A percentile compares a stretch with the other conserved stretches of the same genome.
These are phyloP conservation scores for Pimpla rufipes DNA, from an alignment of 2,888 invertebrate genomes.

Conservation along the genomic window DNA sequence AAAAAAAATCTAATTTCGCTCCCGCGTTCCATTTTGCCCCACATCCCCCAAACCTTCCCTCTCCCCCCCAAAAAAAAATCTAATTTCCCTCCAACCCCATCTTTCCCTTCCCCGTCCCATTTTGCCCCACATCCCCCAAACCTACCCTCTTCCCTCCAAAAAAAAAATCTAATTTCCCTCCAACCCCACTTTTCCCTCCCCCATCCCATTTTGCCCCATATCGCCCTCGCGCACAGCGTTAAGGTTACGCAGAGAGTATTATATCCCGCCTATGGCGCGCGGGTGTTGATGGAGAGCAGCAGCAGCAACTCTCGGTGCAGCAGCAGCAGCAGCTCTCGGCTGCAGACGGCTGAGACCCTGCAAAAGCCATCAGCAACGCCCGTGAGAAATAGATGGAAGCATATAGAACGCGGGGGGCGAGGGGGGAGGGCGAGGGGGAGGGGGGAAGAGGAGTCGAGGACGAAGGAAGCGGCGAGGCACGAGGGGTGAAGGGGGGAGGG, in stretches of 20 bases:
- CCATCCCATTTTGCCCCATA: too few relatives aligned
- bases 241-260: constrained; percentile 40
- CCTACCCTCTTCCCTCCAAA: too few relatives aligned
- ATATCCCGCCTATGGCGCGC: constrained; percentile 40
- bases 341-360: constrained; percentile 48
- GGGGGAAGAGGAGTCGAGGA: constrained; percentile 55
- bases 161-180: too few relatives aligned
- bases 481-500: background rate
- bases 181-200: too few relatives aligned
- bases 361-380: constrained; percentile 63
- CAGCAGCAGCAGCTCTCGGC: constrained; percentile 42
- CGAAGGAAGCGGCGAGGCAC: constrained; percentile 27
- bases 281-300: constrained; percentile 35
- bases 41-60: too few relatives aligned
- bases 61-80: too few relatives aligned
- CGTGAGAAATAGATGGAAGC: constrained; percentile 67
- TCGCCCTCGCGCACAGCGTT: background rate
- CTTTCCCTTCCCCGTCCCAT: too few relatives aligned
- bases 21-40: too few relatives aligned
- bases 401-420: constrained; percentile 59
- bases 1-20: too few relatives aligned
- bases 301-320: background rate
- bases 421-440: too few relatives aligned
- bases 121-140: too few relatives aligned
- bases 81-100: too few relatives aligned